Base-by-base conservation (phyloP, 2,888 invertebrate species). In the Phyto melanocephala region DNA sequence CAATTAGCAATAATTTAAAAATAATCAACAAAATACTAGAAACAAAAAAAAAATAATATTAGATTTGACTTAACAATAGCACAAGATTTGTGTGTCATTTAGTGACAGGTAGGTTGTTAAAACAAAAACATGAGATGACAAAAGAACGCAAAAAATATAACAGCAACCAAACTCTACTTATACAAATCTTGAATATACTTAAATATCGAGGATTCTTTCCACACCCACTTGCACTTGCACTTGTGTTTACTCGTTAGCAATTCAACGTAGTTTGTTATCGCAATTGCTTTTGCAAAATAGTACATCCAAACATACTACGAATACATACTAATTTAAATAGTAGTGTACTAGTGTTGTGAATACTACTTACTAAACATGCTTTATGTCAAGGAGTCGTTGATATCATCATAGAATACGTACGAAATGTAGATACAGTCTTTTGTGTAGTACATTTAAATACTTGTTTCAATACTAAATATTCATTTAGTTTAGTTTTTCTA, bases 1-100 rank as follows among this genome's bases (percentile, higher is more conserved):
- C 81, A 84, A 84, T 84, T 83, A 84, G 81, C 60, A 79, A 67
- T 52, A 68, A 45, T 81, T 54, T 40, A 35, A 35, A 13, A 63
- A n/a, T n/a, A n/a, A 65, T 22, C 37, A 28, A 33, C 17, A 50
- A 54, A 35, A 70, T 33, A 68, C 17, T 20, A 35, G n/a, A 13
- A n/a, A 45, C 11, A 54, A 68, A 4, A 13, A 40, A 54, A 2
- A 52, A 52, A 42, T 22, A 37, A 56, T 54, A 28, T 11, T 6
- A 40, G 40, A 62, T 5, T 22, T 22, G 35, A 45, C 40, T 24
- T 67, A 58, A 50, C 20, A 47, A 74, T 58, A 13, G 52, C 37
- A 54, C 75, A 79, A 71, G 42, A 72, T 50, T 70, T 65, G 62
- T 40, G 28, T 74, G 40, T 47, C 82, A 72, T 54, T 79, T 67